These are phyloP conservation scores for Urocyon cinereoargenteus DNA, from an alignment of 2,797 vertebrate species.

Conservation along the genomic window DNA sequence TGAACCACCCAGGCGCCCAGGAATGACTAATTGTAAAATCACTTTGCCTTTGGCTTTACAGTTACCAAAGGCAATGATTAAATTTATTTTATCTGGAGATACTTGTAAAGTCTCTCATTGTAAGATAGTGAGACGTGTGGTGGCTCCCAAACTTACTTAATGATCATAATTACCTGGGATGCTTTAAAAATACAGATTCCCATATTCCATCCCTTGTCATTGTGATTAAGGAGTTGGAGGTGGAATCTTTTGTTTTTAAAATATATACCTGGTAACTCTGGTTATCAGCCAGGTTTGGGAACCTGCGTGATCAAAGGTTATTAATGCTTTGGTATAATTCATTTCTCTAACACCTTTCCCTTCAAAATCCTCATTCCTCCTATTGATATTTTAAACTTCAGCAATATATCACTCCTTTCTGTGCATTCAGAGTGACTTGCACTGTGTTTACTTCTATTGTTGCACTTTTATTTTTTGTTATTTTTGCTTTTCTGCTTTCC, in stretches of 20 bases:
- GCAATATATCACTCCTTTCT: background rate
- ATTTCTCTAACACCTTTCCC: background rate
- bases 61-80: constrained; percentile 27
- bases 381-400: background rate
- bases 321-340: background rate
- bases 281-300: background rate
- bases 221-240: background rate
- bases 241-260: constrained; percentile 14
- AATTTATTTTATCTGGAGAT: background rate
- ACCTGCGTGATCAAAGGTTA: background rate
- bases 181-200: background rate
- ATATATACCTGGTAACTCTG: background rate
- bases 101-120: background rate
- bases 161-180: background rate
- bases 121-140: background rate
- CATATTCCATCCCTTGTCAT: background rate
- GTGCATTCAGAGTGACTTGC: background rate
- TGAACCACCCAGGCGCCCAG: background rate
- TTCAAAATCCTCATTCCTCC: background rate
- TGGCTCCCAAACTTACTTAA: background rate
- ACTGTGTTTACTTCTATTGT: background rate
- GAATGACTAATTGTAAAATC: background rate
- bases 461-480: background rate
- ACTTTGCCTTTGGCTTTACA: background rate
- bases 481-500: constrained; percentile 7